These are phyloP conservation scores for Bombus breviceps DNA, from an alignment of 1,140 invertebrate genomes.

Conservation along the genomic window DNA sequence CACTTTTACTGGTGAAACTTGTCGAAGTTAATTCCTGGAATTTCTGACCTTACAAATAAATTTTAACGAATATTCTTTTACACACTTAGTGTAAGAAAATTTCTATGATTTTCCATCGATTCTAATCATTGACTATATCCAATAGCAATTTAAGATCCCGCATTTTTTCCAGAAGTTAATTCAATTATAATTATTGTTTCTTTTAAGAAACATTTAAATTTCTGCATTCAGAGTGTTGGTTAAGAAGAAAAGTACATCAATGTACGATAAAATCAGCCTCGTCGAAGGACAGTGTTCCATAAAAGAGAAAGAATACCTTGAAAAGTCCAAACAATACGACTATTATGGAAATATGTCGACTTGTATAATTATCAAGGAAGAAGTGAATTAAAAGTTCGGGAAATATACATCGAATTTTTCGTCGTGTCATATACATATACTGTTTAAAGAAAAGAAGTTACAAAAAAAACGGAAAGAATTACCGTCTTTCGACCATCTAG, in stretches of 20 bases:
- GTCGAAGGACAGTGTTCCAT: slow-evolving; percentile 27
- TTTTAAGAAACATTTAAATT: neutral
- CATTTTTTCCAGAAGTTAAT: neutral
- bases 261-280: slow-evolving; percentile 31
- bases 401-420: neutral
- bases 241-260: neutral
- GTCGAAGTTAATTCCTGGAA: neutral
- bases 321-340: slow-evolving; percentile 26
- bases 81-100: neutral
- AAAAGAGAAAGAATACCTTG: slow-evolving; percentile 36
- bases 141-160: too few relatives aligned
- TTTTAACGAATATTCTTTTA: too few relatives aligned
- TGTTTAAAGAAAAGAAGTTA: too few relatives aligned
- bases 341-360: slow-evolving; percentile 30
- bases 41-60: neutral
- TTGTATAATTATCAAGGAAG: slow-evolving; percentile 18
- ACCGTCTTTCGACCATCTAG: slow-evolving; percentile 86
- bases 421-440: neutral
- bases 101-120: neutral
- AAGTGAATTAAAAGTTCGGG: slow-evolving; percentile 4
- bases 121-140: too few relatives aligned
- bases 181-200: neutral
- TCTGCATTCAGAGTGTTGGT: too few relatives aligned
- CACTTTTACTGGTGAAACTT: neutral
- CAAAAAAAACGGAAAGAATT: slow-evolving; percentile 59